Evolutionary conservation across 92 coral and sea anemone genomes (phyloP), one percentile per base, ranked within the genome.

Genomic region (Zoanthus sansibaricus): DNA sequence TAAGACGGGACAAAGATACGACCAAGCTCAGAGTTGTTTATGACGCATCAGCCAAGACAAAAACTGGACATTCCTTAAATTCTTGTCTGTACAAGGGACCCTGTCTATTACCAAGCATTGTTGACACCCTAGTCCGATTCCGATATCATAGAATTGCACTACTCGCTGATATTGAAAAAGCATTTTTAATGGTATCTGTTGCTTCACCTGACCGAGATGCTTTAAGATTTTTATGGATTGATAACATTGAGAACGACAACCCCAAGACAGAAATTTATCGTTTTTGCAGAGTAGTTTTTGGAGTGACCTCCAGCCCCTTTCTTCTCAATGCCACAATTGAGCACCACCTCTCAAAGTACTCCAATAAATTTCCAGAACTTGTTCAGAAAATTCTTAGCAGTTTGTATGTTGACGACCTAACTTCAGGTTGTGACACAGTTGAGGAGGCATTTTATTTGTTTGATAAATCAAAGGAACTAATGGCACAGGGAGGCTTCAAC

Each of bases 401-500:
- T 46, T 86, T 78, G 61, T 90, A 86, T 66, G 89, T 91, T 12
- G 86, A 82, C 46, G 89, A 91, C 67, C 30, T 91, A 71, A 87
- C 45, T 58, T 47, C 87, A 21, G 88, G 88, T 48, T 83, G 75
- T 25, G 64, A 17, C 10, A 67, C 76, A 61, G 72, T 17, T 11
- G 88, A 87, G 8, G 82, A 72, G 47, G 93, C 87, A 47, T 90
- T 78, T 71, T 46, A 86, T 52, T 76, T 90, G 75, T 88, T 87
- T 74, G 69, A 59, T 18, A 91, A 91, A 82, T 75, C 89, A 16
- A 91, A 91, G 71, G 46, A 62, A 20, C 13, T 88, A 21, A 67
- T 91, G 56, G 79, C 91, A 4, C 91, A 82, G 64, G 93, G 88
- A 51, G 93, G 93, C 11, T 91, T 91, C 78, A 91, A 91, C 71